Percentiles rank a stretch among this genome's conserved stretches.
These are phyloP conservation scores for Philopedon plagiatum DNA, from an alignment of 2,888 invertebrate species.

Conservation along the genomic window DNA sequence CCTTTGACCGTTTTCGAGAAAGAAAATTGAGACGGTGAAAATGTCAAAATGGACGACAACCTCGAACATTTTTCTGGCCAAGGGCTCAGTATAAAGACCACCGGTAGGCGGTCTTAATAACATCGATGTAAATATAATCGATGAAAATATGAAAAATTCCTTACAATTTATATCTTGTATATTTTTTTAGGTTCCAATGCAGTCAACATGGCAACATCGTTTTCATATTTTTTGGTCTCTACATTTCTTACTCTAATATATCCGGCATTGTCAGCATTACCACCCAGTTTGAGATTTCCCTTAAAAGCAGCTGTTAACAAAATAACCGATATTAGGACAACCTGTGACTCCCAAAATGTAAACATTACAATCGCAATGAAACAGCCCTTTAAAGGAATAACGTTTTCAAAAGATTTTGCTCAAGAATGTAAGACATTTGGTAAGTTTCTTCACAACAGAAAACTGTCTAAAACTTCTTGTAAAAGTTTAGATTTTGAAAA, in stretches of 20 bases:
- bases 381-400: constrained; percentile 78
- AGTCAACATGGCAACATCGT: constrained; percentile 47
- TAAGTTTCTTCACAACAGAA: constrained; percentile 59
- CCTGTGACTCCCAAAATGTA: constrained; percentile 76
- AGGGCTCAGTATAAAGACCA: no score
- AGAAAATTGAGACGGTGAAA: no score
- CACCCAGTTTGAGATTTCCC: constrained; percentile 58
- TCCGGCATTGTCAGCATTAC: constrained; percentile 55
- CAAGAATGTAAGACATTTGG: constrained; percentile 79
- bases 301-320: constrained; percentile 68
- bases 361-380: constrained; percentile 76
- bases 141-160: no score
- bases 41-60: no score
- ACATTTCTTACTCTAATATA: constrained; percentile 41
- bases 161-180: not conserved
- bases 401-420: constrained; percentile 84
- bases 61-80: no score
- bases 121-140: no score
- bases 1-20: no score
- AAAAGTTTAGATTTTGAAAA: no score
- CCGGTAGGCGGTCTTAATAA: no score
- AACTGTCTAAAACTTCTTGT: no score
- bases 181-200: constrained; percentile 51
- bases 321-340: constrained; percentile 73
- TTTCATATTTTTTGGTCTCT: constrained; percentile 40